Evolutionary conservation across 1,140 invertebrate genomes (phyloP).

Genomic region (Sinonovacula constricta): DNA sequence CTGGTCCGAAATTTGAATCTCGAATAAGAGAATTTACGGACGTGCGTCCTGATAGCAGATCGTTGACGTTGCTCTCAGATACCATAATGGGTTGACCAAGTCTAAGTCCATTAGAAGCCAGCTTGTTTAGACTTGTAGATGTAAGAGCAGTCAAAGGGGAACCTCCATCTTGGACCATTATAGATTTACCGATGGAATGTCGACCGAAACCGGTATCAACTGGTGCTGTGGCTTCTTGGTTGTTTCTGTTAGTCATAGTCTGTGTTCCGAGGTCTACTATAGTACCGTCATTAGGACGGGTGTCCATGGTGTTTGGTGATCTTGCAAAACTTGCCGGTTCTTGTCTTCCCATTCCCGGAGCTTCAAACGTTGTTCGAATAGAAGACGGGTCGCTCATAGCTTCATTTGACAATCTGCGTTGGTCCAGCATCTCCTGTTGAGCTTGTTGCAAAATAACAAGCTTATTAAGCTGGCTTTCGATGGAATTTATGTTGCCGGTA

Average conservation of each 20-base stretch:
- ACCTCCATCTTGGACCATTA: background rate
- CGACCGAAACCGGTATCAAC: too few relatives aligned
- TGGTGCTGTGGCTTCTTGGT: too few relatives aligned
- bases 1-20: background rate
- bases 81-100: constrained; percentile 27
- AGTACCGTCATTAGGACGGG: too few relatives aligned
- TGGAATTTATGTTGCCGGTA: background rate
- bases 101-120: constrained; percentile 9
- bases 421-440: background rate
- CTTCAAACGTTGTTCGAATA: constrained; percentile 26
- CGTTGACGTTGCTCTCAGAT: background rate
- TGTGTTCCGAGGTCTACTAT: too few relatives aligned
- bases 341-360: constrained; percentile 39
- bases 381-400: background rate
- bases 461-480: background rate
- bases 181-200: background rate
- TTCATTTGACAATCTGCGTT: background rate
- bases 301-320: too few relatives aligned
- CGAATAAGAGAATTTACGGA: background rate
- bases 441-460: background rate
- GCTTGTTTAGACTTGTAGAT: background rate
- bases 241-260: too few relatives aligned
- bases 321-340: too few relatives aligned
- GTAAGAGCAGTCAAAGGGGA: background rate
- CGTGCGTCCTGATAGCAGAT: background rate